phyloP scores from a whole-genome alignment of 2,113 vertebrate species.

The Ceratotherium simum region DNA sequence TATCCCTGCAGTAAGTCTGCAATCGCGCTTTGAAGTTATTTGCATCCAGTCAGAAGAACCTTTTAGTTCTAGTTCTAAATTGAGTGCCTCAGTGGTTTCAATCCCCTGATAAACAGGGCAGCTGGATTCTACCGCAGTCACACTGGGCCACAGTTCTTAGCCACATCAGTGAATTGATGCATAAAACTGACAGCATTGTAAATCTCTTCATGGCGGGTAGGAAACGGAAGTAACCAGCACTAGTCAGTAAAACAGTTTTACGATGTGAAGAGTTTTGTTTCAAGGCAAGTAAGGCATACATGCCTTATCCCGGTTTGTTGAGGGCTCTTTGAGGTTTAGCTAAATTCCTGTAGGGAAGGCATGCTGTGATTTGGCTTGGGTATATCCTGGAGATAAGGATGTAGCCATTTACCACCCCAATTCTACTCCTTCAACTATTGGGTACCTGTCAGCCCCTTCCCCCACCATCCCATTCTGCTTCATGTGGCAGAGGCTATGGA shows the following conservation, averaged over 20 bases:
- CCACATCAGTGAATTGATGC: slow-evolving; percentile 75
- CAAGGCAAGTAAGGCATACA: background rate
- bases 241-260: slow-evolving; percentile 59
- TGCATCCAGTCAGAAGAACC: slow-evolving; percentile 71
- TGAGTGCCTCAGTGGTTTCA: slow-evolving; percentile 74
- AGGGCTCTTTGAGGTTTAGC: background rate
- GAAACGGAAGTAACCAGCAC: background rate
- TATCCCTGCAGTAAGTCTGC: slow-evolving; percentile 61
- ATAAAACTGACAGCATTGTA: slow-evolving; percentile 73
- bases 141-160: slow-evolving; percentile 53
- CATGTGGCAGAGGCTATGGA: background rate
- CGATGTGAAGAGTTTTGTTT: background rate
- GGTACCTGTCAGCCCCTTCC: background rate
- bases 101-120: slow-evolving; percentile 68
- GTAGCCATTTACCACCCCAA: background rate
- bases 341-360: background rate
- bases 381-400: background rate
- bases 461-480: background rate
- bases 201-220: slow-evolving; percentile 68
- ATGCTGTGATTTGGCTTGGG: background rate
- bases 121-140: slow-evolving; percentile 76
- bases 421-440: background rate
- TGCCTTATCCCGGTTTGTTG: background rate
- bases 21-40: slow-evolving; percentile 68
- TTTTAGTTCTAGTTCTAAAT: slow-evolving; percentile 81